Percentiles rank a stretch among this genome's conserved stretches.
phyloP scores from a whole-genome alignment of 2,113 vertebrate genomes.

The Gambusia affinis region DNA sequence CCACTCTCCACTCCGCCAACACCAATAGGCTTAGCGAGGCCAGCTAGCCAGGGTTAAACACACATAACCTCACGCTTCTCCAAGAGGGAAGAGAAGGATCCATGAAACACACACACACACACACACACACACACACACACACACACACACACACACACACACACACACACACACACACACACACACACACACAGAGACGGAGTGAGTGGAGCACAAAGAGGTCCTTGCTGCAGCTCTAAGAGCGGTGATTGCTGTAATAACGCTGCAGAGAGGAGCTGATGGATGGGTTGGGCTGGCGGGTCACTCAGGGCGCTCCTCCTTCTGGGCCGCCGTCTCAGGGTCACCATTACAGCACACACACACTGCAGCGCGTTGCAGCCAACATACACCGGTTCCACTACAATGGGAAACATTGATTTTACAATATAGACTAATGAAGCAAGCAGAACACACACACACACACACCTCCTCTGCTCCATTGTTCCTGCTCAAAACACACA shows the following conservation, averaged over 20 bases:
- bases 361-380: neutral
- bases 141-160: slow-evolving; percentile 13
- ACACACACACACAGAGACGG: slow-evolving; percentile 10
- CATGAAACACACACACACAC: slow-evolving; percentile 24
- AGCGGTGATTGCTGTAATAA: slow-evolving; percentile 66
- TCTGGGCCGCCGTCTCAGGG: slow-evolving; percentile 42
- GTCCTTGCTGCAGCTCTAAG: slow-evolving; percentile 49
- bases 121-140: slow-evolving; percentile 15
- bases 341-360: slow-evolving; percentile 50
- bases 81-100: slow-evolving; percentile 4
- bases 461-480: slow-evolving; percentile 44
- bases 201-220: neutral
- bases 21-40: slow-evolving; percentile 46
- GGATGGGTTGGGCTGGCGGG: slow-evolving; percentile 70
- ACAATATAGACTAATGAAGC: slow-evolving; percentile 76
- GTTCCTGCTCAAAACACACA: slow-evolving; percentile 50
- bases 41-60: slow-evolving; percentile 59
- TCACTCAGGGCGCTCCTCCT: slow-evolving; percentile 63
- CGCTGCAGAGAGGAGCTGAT: slow-evolving; percentile 63
- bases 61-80: slow-evolving; percentile 51
- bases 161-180: slow-evolving; percentile 17
- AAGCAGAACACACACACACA: slow-evolving; percentile 48
- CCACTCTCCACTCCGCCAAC: slow-evolving; percentile 30
- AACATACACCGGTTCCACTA: slow-evolving; percentile 46
- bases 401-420: slow-evolving; percentile 73